A percentile compares a stretch with the other conserved stretches of the same genome.
Conservation (phyloP, 2,113 vertebrate species). For the Pelmatolapia mariae region DNA sequence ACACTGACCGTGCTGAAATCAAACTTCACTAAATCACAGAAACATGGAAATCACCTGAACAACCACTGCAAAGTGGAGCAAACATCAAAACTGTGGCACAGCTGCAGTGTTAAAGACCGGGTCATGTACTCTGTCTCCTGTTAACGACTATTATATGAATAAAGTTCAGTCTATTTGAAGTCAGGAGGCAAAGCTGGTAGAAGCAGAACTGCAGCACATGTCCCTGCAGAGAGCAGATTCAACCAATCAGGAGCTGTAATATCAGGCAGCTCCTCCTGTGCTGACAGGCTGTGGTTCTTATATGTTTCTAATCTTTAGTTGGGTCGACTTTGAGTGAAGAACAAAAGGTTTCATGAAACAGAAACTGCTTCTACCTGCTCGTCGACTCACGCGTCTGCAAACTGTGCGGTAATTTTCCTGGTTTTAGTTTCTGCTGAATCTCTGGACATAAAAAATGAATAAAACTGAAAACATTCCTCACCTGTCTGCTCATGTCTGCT, state of each 20-base stretch:
- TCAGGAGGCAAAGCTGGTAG: not conserved
- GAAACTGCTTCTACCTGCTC: not conserved
- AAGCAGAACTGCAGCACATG: not conserved
- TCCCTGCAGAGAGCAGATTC: not conserved
- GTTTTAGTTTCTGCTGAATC: not conserved
- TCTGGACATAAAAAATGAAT: not conserved
- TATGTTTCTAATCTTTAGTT: not conserved
- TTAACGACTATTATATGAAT: rapidly evolving
- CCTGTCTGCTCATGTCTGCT: constrained; percentile 72
- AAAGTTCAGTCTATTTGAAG: not conserved
- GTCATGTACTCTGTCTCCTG: not conserved
- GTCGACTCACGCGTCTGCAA: rapidly evolving
- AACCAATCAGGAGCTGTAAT: not conserved
- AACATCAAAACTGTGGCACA: not conserved
- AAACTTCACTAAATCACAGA: not conserved
- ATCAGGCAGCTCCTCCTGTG: not conserved
- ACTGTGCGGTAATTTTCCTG: not conserved
- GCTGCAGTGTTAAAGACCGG: not conserved
- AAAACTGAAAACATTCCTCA: not conserved
- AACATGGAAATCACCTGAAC: not conserved
- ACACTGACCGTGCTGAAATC: not conserved
- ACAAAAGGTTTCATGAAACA: not conserved
- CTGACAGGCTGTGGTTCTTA: not conserved
- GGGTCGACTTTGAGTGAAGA: rapidly evolving
- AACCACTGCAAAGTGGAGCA: not conserved